phyloP scores from a whole-genome alignment of 2,888 invertebrate genomes.

The Dichetophora obliterata region DNA sequence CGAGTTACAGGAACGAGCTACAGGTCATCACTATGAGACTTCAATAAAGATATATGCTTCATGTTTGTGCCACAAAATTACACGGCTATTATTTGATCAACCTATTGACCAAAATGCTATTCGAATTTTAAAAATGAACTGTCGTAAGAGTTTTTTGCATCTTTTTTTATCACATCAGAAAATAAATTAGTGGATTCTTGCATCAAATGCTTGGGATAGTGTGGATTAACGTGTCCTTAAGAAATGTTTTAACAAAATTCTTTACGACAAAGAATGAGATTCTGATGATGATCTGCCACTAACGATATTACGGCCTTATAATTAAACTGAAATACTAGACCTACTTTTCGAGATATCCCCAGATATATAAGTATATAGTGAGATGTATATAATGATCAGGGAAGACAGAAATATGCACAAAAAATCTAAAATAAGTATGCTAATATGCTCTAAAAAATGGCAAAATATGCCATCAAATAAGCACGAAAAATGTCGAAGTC shows the following conservation, averaged over 20 bases:
- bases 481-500: too few relatives aligned
- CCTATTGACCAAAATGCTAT: too few relatives aligned
- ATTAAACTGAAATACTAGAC: slow-evolving; percentile 18
- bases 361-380: slow-evolving; percentile 25
- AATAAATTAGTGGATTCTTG: slow-evolving; percentile 17
- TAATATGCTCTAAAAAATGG: too few relatives aligned
- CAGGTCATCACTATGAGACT: too few relatives aligned
- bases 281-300: slow-evolving; percentile 7
- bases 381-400: too few relatives aligned
- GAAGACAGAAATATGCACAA: too few relatives aligned
- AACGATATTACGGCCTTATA: slow-evolving; percentile 5
- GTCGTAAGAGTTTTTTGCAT: slow-evolving; percentile 25
- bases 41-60: too few relatives aligned
- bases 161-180: not conserved
- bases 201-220: slow-evolving; percentile 31
- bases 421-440: too few relatives aligned
- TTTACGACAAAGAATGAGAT: slow-evolving; percentile 35
- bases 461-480: too few relatives aligned
- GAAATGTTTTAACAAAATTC: slow-evolving; percentile 26
- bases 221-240: slow-evolving; percentile 26
- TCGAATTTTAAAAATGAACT: slow-evolving; percentile 9
- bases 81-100: too few relatives aligned
- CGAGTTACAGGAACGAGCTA: too few relatives aligned
- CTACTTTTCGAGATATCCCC: slow-evolving; percentile 31
- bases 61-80: too few relatives aligned